A percentile compares a stretch with the other conserved stretches of the same genome.
Evolutionary conservation across 2,888 invertebrate species (phyloP).

Genomic region (Cremastinae sp.): DNA sequence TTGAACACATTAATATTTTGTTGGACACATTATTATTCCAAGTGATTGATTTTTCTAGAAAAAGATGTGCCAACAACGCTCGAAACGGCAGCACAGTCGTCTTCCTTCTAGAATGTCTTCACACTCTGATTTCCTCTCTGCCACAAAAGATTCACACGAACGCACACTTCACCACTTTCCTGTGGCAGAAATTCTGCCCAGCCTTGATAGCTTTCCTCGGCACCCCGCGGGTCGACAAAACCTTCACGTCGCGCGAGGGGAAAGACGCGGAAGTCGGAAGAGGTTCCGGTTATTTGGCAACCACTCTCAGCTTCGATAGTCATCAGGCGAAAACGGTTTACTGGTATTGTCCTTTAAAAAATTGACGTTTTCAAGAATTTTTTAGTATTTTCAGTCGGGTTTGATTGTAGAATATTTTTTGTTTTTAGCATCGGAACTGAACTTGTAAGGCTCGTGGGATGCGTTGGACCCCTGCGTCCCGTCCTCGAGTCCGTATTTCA

Average conservation of each 20-base stretch:
- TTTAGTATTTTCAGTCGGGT: neutral
- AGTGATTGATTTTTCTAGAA: constrained; percentile 77
- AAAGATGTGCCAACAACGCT: constrained; percentile 74
- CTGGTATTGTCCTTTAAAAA: constrained; percentile 83
- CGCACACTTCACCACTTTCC: constrained; percentile 91
- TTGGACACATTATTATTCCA: no score
- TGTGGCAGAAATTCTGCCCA: constrained; percentile 97
- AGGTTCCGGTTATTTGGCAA: constrained; percentile 86
- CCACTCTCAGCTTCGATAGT: constrained; percentile 89
- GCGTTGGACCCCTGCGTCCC: constrained; percentile 92
- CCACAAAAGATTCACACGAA: constrained; percentile 92
- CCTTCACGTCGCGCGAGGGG: constrained; percentile 86
- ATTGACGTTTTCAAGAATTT: neutral
- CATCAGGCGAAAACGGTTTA: constrained; percentile 95
- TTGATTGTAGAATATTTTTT: neutral
- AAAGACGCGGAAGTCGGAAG: constrained; percentile 82
- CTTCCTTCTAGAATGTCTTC: constrained; percentile 92
- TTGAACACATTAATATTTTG: no score
- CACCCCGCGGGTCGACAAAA: constrained; percentile 91
- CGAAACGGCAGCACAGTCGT: constrained; percentile 85
- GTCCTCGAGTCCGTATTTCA: constrained; percentile 96
- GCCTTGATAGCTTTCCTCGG: constrained; percentile 93
- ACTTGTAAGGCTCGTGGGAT: constrained; percentile 92
- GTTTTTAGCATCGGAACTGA: constrained; percentile 92
- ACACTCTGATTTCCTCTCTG: constrained; percentile 91